Percentiles rank a stretch among this genome's conserved stretches.
phyloP scores from a whole-genome alignment of 2,797 vertebrate genomes.

The Pangasius mekongensis region DNA sequence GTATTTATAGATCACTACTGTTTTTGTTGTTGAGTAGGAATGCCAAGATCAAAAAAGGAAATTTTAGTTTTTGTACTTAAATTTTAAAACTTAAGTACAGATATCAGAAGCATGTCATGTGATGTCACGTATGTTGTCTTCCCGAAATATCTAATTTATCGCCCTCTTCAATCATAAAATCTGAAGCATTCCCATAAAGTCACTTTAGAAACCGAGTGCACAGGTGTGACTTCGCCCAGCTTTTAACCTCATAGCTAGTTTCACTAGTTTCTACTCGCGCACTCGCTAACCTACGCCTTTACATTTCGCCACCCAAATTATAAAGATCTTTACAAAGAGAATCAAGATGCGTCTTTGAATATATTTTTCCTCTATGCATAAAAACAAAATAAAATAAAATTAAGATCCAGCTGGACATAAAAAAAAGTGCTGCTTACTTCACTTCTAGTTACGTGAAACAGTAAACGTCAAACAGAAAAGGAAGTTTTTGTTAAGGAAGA shows the following conservation, averaged over 20 bases:
- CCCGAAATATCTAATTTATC: neutral
- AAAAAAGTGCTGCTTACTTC: neutral
- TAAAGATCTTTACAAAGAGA: neutral
- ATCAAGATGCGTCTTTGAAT: neutral
- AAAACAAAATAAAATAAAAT: neutral
- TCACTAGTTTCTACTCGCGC: neutral
- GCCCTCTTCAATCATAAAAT: neutral
- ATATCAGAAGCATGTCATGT: neutral
- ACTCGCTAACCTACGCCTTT: neutral
- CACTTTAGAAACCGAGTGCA: neutral
- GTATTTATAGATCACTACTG: no score
- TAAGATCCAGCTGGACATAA: neutral
- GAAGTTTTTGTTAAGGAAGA: neutral
- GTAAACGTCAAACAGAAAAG: neutral
- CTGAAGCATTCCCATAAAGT: neutral
- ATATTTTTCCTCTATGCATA: neutral
- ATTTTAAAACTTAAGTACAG: neutral
- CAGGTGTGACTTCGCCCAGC: neutral
- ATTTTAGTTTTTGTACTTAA: neutral
- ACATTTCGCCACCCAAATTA: neutral
- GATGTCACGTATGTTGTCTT: neutral
- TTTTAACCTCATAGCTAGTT: neutral
- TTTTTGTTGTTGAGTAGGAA: neutral
- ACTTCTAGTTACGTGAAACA: neutral
- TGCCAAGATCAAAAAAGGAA: neutral